Base-by-base conservation (phyloP, 2,113 vertebrate genomes). In the Leucopternis melanops region DNA sequence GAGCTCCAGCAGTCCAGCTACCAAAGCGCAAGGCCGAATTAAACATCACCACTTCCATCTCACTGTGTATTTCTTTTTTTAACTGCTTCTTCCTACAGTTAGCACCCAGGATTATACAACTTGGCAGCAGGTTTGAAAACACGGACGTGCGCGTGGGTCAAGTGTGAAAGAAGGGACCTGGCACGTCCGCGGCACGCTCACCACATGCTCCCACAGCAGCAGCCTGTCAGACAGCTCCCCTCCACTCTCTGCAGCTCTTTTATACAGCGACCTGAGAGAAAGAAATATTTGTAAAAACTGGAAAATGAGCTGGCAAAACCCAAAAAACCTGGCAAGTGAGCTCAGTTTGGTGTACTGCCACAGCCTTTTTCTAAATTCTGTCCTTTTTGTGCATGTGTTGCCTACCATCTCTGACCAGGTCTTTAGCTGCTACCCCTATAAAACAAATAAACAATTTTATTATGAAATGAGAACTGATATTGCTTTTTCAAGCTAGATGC, bases 391-490 rank as follows among this genome's bases (percentile, higher is more conserved):
- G 72, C 4, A 0, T 40, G 26, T 19, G 15, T 13, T 75, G 45
- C 45, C 62, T 82, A 17, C 91, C 42, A 67, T 85, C 27, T 86
- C 87, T 88, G 74, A 87, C 49, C 54, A 85, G 44, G 52, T 49
- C 54, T 66, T 87, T 77, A 93, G 69, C 49, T 92, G 71, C 49
- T 80, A 38, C 62, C 74, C 7, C 78, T 91, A 71, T 93, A 93
- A 95, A 92, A 80, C 42, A 96, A 97, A 96, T 80, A 94, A 96
- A 96, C 80, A 92, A 63, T 75, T 81, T 89, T 85, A 79, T 84
- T 94, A 89, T 75, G 6, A 92, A 92, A 90, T 81, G 32, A 94
- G 44, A n/a, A 44, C 62, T 59, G 59, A 88, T 95, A 85, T 0
- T 92, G 27, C 67, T 95, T 95, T 95, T 94, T 67, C 42, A 77